A percentile compares a stretch with the other conserved stretches of the same genome.
Evolutionary conservation across 2,797 vertebrate genomes (phyloP).

Genomic region (Oophaga sylvatica): DNA sequence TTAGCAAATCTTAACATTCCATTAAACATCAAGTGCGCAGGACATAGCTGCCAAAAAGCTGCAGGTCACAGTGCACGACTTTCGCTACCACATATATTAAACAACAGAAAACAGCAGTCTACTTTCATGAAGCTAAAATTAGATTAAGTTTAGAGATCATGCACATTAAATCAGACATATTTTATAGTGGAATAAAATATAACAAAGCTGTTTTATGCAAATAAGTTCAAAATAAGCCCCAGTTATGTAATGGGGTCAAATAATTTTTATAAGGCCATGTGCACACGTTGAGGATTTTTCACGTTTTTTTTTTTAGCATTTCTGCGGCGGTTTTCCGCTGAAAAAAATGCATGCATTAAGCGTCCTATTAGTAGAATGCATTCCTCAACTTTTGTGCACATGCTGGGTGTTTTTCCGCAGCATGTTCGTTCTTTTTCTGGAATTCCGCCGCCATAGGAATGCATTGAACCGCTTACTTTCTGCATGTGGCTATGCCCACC

Average conservation of each 20-base stretch:
- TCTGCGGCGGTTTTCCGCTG: too few species aligned
- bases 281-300: too few species aligned
- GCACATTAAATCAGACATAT: background rate
- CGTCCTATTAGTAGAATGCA: too few species aligned
- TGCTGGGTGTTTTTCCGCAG: too few species aligned
- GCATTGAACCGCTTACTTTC: too few species aligned
- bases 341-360: too few species aligned
- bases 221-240: too few species aligned
- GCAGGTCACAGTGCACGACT: constrained; percentile 14
- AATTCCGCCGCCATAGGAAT: too few species aligned
- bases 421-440: too few species aligned
- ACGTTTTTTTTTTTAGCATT: too few species aligned
- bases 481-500: too few species aligned
- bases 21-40: constrained; percentile 33
- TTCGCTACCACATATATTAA: constrained; percentile 12
- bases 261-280: background rate
- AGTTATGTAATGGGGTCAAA: background rate
- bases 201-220: background rate
- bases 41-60: constrained; percentile 32
- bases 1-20: constrained; percentile 41
- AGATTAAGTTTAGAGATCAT: background rate
- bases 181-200: background rate
- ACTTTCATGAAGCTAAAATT: background rate
- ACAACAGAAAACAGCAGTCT: background rate
- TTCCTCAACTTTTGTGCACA: too few species aligned